Evolutionary conservation across 2,888 invertebrate species (phyloP), one percentile per base, ranked within the genome.

Genomic region (Lacanobia wlatinum): DNA sequence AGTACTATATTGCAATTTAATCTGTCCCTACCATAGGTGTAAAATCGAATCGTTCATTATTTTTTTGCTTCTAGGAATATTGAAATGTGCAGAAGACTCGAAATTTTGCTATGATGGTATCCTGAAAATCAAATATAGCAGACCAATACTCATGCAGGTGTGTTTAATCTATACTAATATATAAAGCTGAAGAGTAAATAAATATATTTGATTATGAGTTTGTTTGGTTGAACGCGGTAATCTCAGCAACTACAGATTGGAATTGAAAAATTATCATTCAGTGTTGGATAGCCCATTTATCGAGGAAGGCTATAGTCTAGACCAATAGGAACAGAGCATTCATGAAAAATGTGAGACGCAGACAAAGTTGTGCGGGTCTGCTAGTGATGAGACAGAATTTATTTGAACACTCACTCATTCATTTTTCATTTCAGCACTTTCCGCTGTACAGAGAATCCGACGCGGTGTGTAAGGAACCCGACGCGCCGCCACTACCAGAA

Each of bases 361-460:
- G 28, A 28, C 28, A 4, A 28, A 28, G 28, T 28, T 28, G 28
- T 4, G 28, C 4, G 28, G 28, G 28, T 28, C 28, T 3, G 28
- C 28, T 28, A 28, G 2, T 28, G 4, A 3, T 28, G n/a, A n/a
- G n/a, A n/a, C n/a, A n/a, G n/a, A n/a, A n/a, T n/a, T 2, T 34
- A 34, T 16, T 23, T 5, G 10, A 23, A 16, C 10, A 4, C 53
- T 4, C n/a, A n/a, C n/a, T 21, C 8, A 62, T 34, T 59, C 28
- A n/a, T 59, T 60, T 28, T 61, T 43, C 6, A 68, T 96, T 98
- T 78, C 96, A 99, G 98, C 99, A 99, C 96, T 99, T 98, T 94
- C 99, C 99, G 8, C 96, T 99, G 87, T 99, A 98, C 94, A 97
- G 99, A 74, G 93, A 96, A 85, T 99, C 99, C 0, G 99, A 99